These are phyloP conservation scores for Cosmorhoe ocellata DNA, from an alignment of 2,888 invertebrate genomes.

Conservation along the genomic window DNA sequence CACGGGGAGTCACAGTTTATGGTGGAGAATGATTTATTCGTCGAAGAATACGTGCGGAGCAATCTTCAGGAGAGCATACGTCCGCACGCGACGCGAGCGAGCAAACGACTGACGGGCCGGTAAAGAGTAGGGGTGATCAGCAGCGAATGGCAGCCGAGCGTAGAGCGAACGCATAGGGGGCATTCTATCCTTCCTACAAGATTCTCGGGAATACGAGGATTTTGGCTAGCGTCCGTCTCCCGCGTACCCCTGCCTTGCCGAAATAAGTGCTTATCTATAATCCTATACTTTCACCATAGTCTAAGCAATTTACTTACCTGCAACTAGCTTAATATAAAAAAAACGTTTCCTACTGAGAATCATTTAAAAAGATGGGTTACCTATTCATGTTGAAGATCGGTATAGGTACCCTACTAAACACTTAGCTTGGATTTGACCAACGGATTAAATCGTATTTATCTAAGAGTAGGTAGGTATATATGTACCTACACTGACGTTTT, in stretches of 20 bases:
- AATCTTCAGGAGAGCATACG: conserved; percentile 39
- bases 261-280: conserved; percentile 49
- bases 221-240: conserved; percentile 46
- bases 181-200: conserved; percentile 37
- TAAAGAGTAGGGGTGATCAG: conserved; percentile 50
- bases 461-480: too few relatives aligned
- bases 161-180: conserved; percentile 64
- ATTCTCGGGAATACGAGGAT: conserved; percentile 28
- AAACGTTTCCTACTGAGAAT: too few relatives aligned
- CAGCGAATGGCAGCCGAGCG: conserved; percentile 54
- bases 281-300: conserved; percentile 25
- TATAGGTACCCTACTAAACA: too few relatives aligned
- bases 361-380: too few relatives aligned
- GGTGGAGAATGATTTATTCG: conserved; percentile 55
- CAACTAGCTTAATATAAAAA: too few relatives aligned
- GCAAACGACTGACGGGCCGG: conserved; percentile 67
- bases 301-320: too few relatives aligned
- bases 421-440: too few relatives aligned
- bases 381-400: too few relatives aligned
- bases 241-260: conserved; percentile 39
- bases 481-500: too few relatives aligned
- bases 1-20: conserved; percentile 57
- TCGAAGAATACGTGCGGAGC: conserved; percentile 61
- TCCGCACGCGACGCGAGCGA: conserved; percentile 53
- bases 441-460: too few relatives aligned